phyloP scores from a whole-genome alignment of 2,797 vertebrate genomes.

The Hapalemur alaotrensis region DNA sequence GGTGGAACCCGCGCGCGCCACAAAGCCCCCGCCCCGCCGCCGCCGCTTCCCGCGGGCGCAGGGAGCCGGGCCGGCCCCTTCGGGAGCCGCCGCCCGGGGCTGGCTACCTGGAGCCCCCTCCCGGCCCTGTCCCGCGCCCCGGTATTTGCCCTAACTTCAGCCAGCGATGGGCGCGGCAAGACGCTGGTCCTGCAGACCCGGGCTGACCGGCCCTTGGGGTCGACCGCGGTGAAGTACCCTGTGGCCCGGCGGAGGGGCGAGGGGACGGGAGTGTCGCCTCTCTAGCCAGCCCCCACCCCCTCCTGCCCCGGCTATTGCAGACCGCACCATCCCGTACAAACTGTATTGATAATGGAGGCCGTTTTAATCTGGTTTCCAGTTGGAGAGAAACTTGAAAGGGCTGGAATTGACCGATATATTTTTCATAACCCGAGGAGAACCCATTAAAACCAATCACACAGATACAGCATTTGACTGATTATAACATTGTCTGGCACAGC shows the following conservation, averaged over 20 bases:
- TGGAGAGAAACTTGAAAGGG: neutral
- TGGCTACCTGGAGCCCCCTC: neutral
- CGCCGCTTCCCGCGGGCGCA: rapidly evolving
- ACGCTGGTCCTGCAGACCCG: neutral
- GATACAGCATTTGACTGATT: neutral
- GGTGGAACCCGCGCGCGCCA: neutral
- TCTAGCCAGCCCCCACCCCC: too few relatives aligned
- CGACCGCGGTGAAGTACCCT: rapidly evolving
- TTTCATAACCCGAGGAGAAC: neutral
- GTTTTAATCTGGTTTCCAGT: neutral
- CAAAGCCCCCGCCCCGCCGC: neutral
- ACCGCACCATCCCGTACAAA: neutral
- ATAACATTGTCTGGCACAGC: neutral
- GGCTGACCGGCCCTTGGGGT: neutral
- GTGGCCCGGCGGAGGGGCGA: neutral
- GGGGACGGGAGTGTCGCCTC: too few relatives aligned
- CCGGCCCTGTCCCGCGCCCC: neutral
- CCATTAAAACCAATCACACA: neutral
- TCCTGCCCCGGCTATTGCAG: neutral
- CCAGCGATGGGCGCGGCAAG: neutral
- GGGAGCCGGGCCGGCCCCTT: neutral
- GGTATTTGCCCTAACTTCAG: neutral
- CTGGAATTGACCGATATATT: neutral
- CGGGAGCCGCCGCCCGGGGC: rapidly evolving
- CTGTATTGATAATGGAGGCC: neutral